phyloP scores from a whole-genome alignment of 1,140 invertebrate species.

The Conus betulinus region DNA sequence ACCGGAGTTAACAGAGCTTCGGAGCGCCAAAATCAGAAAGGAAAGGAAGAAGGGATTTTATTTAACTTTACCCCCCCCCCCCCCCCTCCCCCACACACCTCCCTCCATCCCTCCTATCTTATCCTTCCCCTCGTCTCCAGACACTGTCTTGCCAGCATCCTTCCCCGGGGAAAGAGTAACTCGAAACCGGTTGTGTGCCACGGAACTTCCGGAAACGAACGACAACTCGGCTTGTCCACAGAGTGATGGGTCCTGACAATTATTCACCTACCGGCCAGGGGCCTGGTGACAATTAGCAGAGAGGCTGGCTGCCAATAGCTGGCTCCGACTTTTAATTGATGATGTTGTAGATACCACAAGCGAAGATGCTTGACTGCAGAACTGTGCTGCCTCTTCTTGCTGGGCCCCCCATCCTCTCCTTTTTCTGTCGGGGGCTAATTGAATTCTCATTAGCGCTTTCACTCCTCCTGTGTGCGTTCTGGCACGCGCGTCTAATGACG shows the following conservation, averaged over 20 bases:
- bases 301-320: constrained; percentile 13
- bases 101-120: not conserved
- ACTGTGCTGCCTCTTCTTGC: too few species aligned
- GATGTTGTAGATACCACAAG: constrained; percentile 35
- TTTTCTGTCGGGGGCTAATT: constrained; percentile 26
- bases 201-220: constrained; percentile 36
- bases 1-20: not conserved
- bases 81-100: not conserved
- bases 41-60: not conserved
- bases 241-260: constrained; percentile 36
- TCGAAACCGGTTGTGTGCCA: not conserved
- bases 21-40: not conserved
- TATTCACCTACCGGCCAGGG: constrained; percentile 34
- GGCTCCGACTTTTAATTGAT: constrained; percentile 34
- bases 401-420: not conserved
- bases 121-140: not conserved
- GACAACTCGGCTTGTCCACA: constrained; percentile 33
- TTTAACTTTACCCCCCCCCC: not conserved
- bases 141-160: not conserved
- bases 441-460: constrained; percentile 40
- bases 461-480: constrained; percentile 17
- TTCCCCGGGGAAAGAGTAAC: not conserved
- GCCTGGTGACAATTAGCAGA: constrained; percentile 33
- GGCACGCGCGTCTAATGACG: constrained; percentile 37
- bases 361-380: constrained; percentile 22